phyloP scores from a whole-genome alignment of 2,113 vertebrate genomes.

The Lepus americanus region DNA sequence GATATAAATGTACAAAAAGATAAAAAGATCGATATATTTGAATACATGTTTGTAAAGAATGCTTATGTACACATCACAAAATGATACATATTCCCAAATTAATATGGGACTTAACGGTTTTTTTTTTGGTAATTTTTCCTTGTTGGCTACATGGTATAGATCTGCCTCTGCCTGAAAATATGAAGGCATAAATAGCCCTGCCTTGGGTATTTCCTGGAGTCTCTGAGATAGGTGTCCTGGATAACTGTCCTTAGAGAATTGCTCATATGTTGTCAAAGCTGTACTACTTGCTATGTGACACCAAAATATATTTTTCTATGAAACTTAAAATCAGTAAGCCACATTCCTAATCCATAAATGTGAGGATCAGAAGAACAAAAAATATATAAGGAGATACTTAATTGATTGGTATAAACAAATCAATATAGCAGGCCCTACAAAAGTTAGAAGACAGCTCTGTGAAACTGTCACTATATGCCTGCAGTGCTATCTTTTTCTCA shows the following conservation, averaged over 20 bases:
- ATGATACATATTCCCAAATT: neutral
- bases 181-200: neutral
- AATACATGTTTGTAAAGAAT: neutral
- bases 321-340: constrained; percentile 9
- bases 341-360: neutral
- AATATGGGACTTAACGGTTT: neutral
- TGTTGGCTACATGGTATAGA: neutral
- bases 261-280: constrained; percentile 59
- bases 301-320: constrained; percentile 15
- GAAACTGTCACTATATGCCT: neutral
- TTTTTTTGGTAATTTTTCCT: neutral
- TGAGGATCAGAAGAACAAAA: constrained; percentile 42
- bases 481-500: neutral
- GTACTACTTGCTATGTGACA: constrained; percentile 26
- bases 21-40: neutral
- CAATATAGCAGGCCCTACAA: neutral
- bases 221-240: neutral
- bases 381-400: neutral
- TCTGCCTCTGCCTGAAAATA: neutral
- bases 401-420: neutral
- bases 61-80: neutral
- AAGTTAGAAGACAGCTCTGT: neutral
- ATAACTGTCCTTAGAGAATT: constrained; percentile 27
- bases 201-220: neutral
- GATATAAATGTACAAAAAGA: constrained; percentile 1